These are phyloP conservation scores for Microctenopoma stevenorrisi DNA, from an alignment of 2,797 vertebrate genomes.

Conservation along the genomic window DNA sequence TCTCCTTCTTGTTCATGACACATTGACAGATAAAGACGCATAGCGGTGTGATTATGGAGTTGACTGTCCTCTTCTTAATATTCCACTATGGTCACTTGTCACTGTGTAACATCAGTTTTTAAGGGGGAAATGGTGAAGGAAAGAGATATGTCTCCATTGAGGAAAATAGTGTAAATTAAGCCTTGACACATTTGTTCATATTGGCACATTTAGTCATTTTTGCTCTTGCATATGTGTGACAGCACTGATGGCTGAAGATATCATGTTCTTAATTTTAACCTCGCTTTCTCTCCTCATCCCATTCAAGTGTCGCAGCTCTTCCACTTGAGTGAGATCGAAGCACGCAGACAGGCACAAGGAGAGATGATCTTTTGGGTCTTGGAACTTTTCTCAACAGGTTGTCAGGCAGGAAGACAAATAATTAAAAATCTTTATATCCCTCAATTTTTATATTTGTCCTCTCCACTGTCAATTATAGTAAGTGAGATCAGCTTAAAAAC, in stretches of 20 bases:
- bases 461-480: not conserved
- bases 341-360: constrained; percentile 25
- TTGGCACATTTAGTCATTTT: constrained; percentile 43
- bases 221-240: constrained; percentile 46
- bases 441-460: not conserved
- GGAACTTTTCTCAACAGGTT: constrained; percentile 63
- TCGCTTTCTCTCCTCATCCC: constrained; percentile 32
- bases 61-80: constrained; percentile 39
- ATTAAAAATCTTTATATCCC: not conserved
- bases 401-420: constrained; percentile 10
- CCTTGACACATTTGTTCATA: constrained; percentile 48
- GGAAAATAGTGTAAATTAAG: constrained; percentile 48
- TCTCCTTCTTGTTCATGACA: constrained; percentile 43
- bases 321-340: constrained; percentile 32
- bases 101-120: constrained; percentile 33
- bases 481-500: not conserved
- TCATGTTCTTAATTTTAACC: constrained; percentile 52
- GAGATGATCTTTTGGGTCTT: constrained; percentile 23
- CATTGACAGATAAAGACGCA: constrained; percentile 53
- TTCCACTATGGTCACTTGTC: constrained; percentile 56
- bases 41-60: constrained; percentile 36
- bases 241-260: constrained; percentile 45
- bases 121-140: constrained; percentile 15
- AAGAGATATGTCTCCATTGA: constrained; percentile 28
- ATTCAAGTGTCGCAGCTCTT: constrained; percentile 32